Evolutionary conservation across 2,113 vertebrate species (phyloP).

Genomic region (Dasyurus viverrinus): DNA sequence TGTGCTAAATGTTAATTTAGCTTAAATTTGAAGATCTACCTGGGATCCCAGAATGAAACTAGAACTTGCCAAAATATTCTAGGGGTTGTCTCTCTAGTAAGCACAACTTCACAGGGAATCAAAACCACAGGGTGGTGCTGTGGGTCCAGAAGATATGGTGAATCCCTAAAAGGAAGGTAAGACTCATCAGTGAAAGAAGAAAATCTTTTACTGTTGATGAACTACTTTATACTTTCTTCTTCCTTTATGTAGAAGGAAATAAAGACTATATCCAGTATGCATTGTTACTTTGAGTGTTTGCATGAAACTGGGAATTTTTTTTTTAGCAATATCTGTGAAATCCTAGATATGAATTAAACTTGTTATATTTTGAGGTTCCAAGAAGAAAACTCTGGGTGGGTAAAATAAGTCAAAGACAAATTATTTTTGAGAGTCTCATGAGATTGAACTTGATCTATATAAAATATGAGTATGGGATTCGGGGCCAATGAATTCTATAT

Average conservation of each 20-base stretch:
- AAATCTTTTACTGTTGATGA: neutral
- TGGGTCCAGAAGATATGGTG: neutral
- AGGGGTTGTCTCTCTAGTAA: neutral
- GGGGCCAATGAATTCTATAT: neutral
- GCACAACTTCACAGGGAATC: neutral
- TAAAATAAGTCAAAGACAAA: neutral
- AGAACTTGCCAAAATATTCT: neutral
- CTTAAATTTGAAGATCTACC: neutral
- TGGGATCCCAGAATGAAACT: neutral
- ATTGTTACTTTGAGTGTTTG: neutral
- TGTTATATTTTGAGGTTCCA: neutral
- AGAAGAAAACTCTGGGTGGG: neutral
- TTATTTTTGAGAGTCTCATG: neutral
- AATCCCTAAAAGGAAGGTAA: neutral
- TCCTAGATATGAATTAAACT: neutral
- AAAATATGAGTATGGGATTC: neutral
- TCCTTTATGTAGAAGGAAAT: neutral
- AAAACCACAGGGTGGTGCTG: neutral
- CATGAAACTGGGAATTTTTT: neutral
- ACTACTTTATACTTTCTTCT: neutral
- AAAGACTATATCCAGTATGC: neutral
- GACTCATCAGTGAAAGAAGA: neutral
- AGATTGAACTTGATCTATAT: neutral
- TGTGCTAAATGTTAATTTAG: too few species aligned
- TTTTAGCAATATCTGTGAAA: neutral